Evolutionary conservation across 2,797 vertebrate species (phyloP).

Genomic region (Anguilla megastoma): DNA sequence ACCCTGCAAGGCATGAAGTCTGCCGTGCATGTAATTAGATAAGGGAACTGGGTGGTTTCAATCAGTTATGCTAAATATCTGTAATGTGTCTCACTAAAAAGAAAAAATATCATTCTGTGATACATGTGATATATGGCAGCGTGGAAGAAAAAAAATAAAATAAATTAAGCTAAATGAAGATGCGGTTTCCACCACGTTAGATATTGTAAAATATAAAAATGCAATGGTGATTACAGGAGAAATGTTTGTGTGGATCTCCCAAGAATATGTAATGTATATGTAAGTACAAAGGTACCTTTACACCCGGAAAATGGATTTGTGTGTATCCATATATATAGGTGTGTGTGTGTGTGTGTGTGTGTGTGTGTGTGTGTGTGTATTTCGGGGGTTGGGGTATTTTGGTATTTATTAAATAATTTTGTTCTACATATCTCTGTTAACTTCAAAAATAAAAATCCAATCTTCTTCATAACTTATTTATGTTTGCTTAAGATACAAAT

Average conservation of each 20-base stretch:
- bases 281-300: too few relatives aligned
- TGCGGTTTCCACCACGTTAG: slow-evolving; percentile 55
- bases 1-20: slow-evolving; percentile 64
- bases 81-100: slow-evolving; percentile 50
- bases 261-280: background rate
- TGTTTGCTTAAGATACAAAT: too few relatives aligned
- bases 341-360: too few relatives aligned
- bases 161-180: slow-evolving; percentile 57
- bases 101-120: slow-evolving; percentile 38
- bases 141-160: slow-evolving; percentile 3
- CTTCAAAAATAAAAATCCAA: too few relatives aligned
- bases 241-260: background rate
- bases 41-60: slow-evolving; percentile 43
- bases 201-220: slow-evolving; percentile 34
- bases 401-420: too few relatives aligned
- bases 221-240: background rate
- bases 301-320: too few relatives aligned
- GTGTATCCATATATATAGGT: too few relatives aligned
- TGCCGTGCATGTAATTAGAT: slow-evolving; percentile 73
- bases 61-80: slow-evolving; percentile 60
- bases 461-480: too few relatives aligned
- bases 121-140: slow-evolving; percentile 44
- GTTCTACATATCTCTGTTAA: too few relatives aligned
- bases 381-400: too few relatives aligned
- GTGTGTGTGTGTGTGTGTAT: too few relatives aligned